Conservation (phyloP, 2,888 invertebrate genomes). For the Lasioglossum marginatum region DNA sequence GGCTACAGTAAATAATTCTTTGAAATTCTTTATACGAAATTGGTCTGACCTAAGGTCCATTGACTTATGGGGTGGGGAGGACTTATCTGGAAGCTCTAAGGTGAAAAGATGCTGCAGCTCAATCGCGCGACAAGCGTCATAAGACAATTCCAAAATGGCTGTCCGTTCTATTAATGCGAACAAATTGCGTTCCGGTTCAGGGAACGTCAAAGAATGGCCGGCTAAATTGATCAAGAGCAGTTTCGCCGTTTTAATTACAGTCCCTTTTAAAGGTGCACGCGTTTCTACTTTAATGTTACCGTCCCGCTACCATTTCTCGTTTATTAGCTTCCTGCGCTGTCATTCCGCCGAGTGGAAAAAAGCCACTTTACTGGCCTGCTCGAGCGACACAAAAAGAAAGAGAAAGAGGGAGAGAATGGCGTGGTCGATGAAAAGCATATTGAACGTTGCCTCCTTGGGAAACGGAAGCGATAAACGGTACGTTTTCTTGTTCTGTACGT, state of each 20-base stretch:
- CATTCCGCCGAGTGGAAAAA: conserved; percentile 12
- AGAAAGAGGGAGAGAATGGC: neutral
- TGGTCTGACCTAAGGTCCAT: neutral
- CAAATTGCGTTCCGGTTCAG: conserved; percentile 35
- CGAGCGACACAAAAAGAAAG: neutral
- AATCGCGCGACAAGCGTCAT: neutral
- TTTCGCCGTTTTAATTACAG: conserved; percentile 52
- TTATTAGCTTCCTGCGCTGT: conserved; percentile 40
- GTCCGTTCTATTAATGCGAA: conserved; percentile 26
- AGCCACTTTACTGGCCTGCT: conserved; percentile 19
- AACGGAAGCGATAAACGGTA: conserved; percentile 32
- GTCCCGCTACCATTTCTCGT: conserved; percentile 20
- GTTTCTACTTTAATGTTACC: conserved; percentile 36
- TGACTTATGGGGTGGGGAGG: neutral
- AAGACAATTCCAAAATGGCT: conserved; percentile 26
- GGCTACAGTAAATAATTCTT: neutral
- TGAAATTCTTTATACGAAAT: neutral
- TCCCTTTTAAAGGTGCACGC: conserved; percentile 43
- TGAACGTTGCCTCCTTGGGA: conserved; percentile 20
- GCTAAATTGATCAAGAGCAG: conserved; percentile 52
- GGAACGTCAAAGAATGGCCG: conserved; percentile 40
- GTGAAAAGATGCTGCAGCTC: neutral
- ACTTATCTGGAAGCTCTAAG: neutral
- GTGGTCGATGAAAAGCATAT: conserved; percentile 11
- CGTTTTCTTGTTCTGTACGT: conserved; percentile 17